phyloP scores from a whole-genome alignment of 2,113 vertebrate genomes.

The Cnemophilus loriae region DNA sequence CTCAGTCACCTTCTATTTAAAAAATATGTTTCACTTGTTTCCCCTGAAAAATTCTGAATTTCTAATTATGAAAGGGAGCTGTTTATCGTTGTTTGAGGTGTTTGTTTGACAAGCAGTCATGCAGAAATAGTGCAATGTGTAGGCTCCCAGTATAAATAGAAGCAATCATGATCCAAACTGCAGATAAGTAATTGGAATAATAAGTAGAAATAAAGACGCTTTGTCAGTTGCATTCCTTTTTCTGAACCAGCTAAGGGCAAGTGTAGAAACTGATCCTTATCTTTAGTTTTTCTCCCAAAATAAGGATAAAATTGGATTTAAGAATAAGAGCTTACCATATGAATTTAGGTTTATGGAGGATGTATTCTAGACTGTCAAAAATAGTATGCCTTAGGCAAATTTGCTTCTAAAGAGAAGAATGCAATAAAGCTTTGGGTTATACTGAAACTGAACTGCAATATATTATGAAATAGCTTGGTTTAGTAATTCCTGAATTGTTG shows the following conservation, averaged over 20 bases:
- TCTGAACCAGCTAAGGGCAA: slow-evolving; percentile 4
- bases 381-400: slow-evolving; percentile 37
- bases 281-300: not conserved
- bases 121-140: slow-evolving; percentile 64
- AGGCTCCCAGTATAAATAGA: slow-evolving; percentile 62
- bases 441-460: slow-evolving; percentile 5
- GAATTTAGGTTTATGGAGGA: slow-evolving; percentile 48
- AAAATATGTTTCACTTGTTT: slow-evolving; percentile 37
- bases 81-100: slow-evolving; percentile 54
- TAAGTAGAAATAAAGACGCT: slow-evolving; percentile 63
- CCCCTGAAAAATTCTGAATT: slow-evolving; percentile 27
- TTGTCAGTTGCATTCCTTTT: slow-evolving; percentile 57
- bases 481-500: slow-evolving; percentile 2
- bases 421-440: slow-evolving; percentile 32
- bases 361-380: slow-evolving; percentile 46
- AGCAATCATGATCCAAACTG: slow-evolving; percentile 55
- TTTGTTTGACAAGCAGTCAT: slow-evolving; percentile 63
- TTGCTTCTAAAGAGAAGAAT: slow-evolving; percentile 40
- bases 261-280: slow-evolving; percentile 28
- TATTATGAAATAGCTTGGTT: not conserved
- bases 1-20: slow-evolving; percentile 2
- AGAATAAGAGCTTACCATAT: slow-evolving; percentile 35
- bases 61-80: slow-evolving; percentile 46
- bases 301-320: slow-evolving; percentile 51
- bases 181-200: slow-evolving; percentile 62